phyloP scores from a whole-genome alignment of 92 coral and sea anemone species.

The Heliopora coerulea region DNA sequence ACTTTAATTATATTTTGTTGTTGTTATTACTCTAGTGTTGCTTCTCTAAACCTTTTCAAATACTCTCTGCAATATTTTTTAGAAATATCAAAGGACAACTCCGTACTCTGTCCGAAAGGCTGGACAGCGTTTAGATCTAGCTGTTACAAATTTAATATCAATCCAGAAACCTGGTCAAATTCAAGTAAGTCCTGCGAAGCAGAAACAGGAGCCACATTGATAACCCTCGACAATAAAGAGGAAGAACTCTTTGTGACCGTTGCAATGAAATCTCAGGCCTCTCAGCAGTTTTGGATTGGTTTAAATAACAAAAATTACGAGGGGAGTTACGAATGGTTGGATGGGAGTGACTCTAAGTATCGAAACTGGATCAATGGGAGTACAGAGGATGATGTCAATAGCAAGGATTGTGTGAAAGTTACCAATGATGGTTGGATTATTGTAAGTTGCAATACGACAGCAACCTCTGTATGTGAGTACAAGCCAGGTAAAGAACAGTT shows the following conservation, averaged over 20 bases:
- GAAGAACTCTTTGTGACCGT: constrained; percentile 3
- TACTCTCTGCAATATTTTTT: no score
- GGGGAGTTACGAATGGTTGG: no score
- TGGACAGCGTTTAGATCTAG: constrained; percentile 4
- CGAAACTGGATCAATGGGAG: no score
- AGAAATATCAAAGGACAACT: neutral
- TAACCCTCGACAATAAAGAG: neutral
- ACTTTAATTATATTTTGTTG: no score
- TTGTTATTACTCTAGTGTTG: no score
- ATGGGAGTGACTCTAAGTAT: no score
- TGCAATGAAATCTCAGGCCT: neutral
- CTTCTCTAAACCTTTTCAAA: no score
- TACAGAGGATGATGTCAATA: no score
- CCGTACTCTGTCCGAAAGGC: constrained; percentile 17
- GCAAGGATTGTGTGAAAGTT: constrained; percentile 4
- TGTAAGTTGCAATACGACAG: neutral
- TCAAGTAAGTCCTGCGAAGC: neutral
- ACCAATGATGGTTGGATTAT: neutral
- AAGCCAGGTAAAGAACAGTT: neutral
- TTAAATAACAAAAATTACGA: neutral
- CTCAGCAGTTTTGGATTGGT: neutral
- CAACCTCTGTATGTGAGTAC: constrained; percentile 7
- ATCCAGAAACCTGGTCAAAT: neutral
- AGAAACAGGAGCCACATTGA: constrained; percentile 2
- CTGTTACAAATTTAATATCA: neutral